Evolutionary conservation across 2,113 vertebrate genomes (phyloP), one percentile per base, ranked within the genome.

Genomic region (Leucopsar rothschildi): DNA sequence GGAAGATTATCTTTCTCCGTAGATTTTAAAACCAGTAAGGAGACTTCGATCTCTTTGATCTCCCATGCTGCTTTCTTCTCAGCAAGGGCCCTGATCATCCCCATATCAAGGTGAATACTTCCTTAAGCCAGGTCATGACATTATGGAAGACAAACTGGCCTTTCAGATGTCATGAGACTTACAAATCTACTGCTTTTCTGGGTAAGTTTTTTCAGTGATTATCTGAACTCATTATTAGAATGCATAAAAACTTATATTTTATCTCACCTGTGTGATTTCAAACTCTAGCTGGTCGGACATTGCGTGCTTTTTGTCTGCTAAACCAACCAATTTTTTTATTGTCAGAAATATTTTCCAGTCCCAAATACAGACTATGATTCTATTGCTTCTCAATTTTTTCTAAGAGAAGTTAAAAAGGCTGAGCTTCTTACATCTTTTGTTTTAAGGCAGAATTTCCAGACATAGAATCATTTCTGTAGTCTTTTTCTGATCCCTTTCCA

Each of bases 381-480:
- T 42, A 66, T 37, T 72, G 22, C 63, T 28, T 86, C 50, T 83
- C 49, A 77, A 0, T 9, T 49, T 93, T 78, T 92, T 91, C 70
- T 89, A 65, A 82, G 27, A 90, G 49, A 82, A 90, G 6, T 80
- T 82, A 82, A 95, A 80, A 37, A 83, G 28, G 7, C 23, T 77
- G 75, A 94, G 6, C 29, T 87, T 78, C 72, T 81, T 35, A 85
- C 3, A 6, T 40, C 53, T 85, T 90, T 88, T 77, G 56, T 88
- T 94, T 82, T 70, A 82, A 90, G 52, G 49, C 57, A 92, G 71
- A 77, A 70, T 96, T 95, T 92, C 91, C 91, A 96, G 91, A 80
- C 85, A 70, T 86, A 65, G 61, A 91, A 72, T 86, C 33, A 95
- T 64, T 88, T 37, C 60, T 86, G 47, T 35, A 91, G 59, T 33